These are phyloP conservation scores for Stenchaetothrips biformis DNA, from an alignment of 2,888 invertebrate genomes.

Conservation along the genomic window DNA sequence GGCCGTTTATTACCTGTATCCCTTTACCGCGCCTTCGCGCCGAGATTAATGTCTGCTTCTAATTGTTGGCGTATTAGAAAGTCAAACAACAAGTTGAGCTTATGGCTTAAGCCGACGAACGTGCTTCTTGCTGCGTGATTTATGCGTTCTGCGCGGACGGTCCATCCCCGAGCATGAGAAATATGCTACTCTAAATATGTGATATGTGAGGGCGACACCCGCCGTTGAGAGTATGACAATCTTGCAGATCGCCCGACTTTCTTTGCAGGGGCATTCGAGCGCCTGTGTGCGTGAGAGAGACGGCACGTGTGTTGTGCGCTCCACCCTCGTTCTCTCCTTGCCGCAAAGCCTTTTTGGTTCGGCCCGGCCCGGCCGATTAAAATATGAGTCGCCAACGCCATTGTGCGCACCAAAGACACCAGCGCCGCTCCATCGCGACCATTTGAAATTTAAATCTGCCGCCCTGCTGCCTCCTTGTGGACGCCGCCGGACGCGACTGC, in stretches of 20 bases:
- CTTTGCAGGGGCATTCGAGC: no score
- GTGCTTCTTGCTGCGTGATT: background rate
- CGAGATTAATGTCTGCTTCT: conserved; percentile 22
- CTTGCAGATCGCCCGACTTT: no score
- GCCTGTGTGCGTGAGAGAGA: background rate
- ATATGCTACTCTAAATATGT: conserved; percentile 18
- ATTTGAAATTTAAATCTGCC: background rate
- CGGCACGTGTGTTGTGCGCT: background rate
- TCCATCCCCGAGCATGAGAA: background rate
- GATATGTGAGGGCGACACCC: background rate
- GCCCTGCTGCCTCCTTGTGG: background rate
- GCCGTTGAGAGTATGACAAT: no score
- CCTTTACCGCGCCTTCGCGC: background rate
- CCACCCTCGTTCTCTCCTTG: background rate
- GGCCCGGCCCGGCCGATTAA: background rate
- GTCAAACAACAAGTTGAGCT: conserved; percentile 18
- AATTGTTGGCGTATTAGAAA: conserved; percentile 25
- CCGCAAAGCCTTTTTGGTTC: background rate
- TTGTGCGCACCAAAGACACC: background rate
- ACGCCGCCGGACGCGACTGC: background rate
- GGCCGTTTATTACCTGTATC: conserved; percentile 24
- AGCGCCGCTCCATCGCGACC: background rate
- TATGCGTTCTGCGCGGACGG: background rate
- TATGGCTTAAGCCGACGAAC: conserved; percentile 23
- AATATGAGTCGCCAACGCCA: background rate